Conservation (phyloP, 1,140 invertebrate genomes). For the Drosophila melanogaster region Release_6_plus_ISO1_MT NC_004354.4:4495501-4496000, state of each 20-base stretch:
- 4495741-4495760: constrained; percentile 70
- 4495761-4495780: constrained; percentile 77
- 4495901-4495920: constrained; percentile 7
- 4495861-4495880: neutral
- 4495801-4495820: constrained; percentile 37
- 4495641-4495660: constrained; percentile 67
- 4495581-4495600: constrained; percentile 38
- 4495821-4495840: constrained; percentile 4
- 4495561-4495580: constrained; percentile 68
- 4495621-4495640: constrained; percentile 59
- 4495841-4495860: constrained; percentile 33
- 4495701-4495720: constrained; percentile 59
- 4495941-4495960: neutral
- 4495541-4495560: constrained; percentile 64
- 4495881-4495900: neutral
- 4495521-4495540: constrained; percentile 54
- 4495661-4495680: constrained; percentile 24
- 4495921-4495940: constrained; percentile 11
- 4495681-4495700: neutral
- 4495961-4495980: neutral
- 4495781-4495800: constrained; percentile 70
- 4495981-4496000: constrained; percentile 16
- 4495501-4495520: constrained; percentile 7
- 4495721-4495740: constrained; percentile 34
- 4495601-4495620: constrained; percentile 53